These are phyloP conservation scores for Ia io DNA, from an alignment of 2,113 vertebrate species.

Conservation along the genomic window DNA sequence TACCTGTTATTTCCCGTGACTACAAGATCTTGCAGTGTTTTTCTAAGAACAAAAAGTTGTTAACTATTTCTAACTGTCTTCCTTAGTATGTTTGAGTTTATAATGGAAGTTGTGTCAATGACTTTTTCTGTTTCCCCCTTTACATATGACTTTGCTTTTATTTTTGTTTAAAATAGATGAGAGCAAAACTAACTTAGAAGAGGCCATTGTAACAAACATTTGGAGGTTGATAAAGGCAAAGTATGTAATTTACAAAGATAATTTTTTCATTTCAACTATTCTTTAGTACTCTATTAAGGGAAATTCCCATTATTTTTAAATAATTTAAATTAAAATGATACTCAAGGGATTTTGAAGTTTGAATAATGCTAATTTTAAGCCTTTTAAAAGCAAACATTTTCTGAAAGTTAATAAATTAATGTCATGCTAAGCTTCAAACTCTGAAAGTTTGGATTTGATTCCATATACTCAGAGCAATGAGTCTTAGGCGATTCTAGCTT, in stretches of 20 bases:
- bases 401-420: constrained; percentile 32
- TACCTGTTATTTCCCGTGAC: background rate
- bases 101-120: background rate
- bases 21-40: background rate
- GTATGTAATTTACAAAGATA: background rate
- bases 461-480: background rate
- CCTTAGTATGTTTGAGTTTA: constrained; percentile 8
- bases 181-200: constrained; percentile 28
- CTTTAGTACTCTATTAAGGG: background rate
- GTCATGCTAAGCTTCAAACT: constrained; percentile 1
- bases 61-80: constrained; percentile 36
- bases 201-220: background rate
- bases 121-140: background rate
- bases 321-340: constrained; percentile 45
- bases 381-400: constrained; percentile 45
- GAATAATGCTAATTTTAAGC: constrained; percentile 15
- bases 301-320: constrained; percentile 36
- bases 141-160: constrained; percentile 14
- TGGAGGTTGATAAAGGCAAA: constrained; percentile 35
- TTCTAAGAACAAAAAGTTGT: constrained; percentile 11
- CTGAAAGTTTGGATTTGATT: constrained; percentile 37
- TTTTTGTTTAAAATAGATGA: constrained; percentile 42
- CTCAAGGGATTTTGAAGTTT: constrained; percentile 16
- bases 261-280: background rate
- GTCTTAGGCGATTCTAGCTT: background rate